A percentile compares a stretch with the other conserved stretches of the same genome.
phyloP scores from a whole-genome alignment of 2,797 vertebrate genomes.

The Lagorchestes hirsutus region DNA sequence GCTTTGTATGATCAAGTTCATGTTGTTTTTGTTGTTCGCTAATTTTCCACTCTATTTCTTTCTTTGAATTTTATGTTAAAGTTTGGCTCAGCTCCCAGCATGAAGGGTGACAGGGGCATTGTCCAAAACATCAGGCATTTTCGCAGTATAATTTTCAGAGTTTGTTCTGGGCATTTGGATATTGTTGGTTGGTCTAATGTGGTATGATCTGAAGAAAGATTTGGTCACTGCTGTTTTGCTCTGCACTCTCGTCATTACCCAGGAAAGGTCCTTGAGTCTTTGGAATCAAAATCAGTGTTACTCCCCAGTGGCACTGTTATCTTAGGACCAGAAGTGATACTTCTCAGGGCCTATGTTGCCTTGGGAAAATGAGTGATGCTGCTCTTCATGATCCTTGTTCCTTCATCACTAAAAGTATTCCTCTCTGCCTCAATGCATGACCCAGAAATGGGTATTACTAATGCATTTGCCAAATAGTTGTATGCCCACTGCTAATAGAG shows the following conservation, averaged over 20 bases:
- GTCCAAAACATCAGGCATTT: too few relatives aligned
- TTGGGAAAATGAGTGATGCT: background rate
- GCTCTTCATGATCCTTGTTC: background rate
- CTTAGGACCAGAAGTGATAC: too few relatives aligned
- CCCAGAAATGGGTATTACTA: background rate
- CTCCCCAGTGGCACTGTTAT: too few relatives aligned
- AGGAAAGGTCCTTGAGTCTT: fast-evolving
- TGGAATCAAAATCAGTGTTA: background rate
- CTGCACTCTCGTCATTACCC: background rate
- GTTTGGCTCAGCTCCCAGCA: too few relatives aligned
- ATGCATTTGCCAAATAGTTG: background rate
- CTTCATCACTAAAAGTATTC: background rate
- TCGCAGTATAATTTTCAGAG: background rate
- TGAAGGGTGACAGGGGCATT: too few relatives aligned
- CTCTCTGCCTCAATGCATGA: background rate
- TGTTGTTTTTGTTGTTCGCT: too few relatives aligned
- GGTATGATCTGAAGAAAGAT: background rate
- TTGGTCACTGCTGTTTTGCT: background rate
- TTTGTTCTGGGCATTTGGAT: background rate
- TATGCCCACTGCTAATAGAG: background rate
- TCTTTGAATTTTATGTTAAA: too few relatives aligned
- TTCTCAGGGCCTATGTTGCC: too few relatives aligned
- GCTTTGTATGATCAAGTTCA: too few relatives aligned
- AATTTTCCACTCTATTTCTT: too few relatives aligned
- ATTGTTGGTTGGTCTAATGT: background rate